These are phyloP conservation scores for Caenorhabditis tropicalis DNA, from an alignment of 1,140 invertebrate species.

Conservation along the genomic window DNA sequence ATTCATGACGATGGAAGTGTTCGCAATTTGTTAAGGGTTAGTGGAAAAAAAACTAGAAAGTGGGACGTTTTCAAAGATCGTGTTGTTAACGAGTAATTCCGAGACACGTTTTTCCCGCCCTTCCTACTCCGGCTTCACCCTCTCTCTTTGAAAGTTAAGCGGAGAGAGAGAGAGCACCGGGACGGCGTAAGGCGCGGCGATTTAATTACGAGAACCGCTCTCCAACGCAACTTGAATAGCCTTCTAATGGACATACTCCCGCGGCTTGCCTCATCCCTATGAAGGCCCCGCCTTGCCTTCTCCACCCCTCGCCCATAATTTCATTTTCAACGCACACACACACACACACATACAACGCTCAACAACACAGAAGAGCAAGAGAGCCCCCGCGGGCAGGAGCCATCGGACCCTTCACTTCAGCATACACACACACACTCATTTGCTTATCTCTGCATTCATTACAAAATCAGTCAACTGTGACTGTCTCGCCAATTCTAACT, in stretches of 20 bases:
- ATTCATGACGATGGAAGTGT: conserved; percentile 39
- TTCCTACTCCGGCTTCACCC: not conserved
- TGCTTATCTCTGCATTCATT: conserved; percentile 42
- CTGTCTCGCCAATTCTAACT: conserved; percentile 21
- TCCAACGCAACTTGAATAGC: conserved; percentile 44
- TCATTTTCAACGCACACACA: conserved; percentile 39
- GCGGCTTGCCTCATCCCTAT: conserved; percentile 3
- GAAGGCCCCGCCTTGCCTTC: conserved; percentile 28
- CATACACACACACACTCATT: conserved; percentile 5
- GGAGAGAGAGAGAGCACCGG: conserved; percentile 33
- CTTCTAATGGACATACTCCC: conserved; percentile 45
- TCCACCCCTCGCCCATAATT: conserved; percentile 34
- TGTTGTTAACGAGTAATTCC: conserved; percentile 13
- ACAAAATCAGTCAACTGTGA: conserved; percentile 32
- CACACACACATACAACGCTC: conserved; percentile 22
- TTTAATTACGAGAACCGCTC: conserved; percentile 43
- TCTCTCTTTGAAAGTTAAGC: conserved; percentile 18
- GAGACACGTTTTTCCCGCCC: conserved; percentile 7
- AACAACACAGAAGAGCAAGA: conserved; percentile 43
- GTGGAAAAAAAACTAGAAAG: not conserved
- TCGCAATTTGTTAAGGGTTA: not conserved
- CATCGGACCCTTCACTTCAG: conserved; percentile 40
- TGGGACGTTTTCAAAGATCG: not conserved
- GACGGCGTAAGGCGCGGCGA: conserved; percentile 16
- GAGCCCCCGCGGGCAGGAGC: conserved; percentile 5